phyloP scores from a whole-genome alignment of 1,140 invertebrate genomes.

The Calosoma granatense region DNA sequence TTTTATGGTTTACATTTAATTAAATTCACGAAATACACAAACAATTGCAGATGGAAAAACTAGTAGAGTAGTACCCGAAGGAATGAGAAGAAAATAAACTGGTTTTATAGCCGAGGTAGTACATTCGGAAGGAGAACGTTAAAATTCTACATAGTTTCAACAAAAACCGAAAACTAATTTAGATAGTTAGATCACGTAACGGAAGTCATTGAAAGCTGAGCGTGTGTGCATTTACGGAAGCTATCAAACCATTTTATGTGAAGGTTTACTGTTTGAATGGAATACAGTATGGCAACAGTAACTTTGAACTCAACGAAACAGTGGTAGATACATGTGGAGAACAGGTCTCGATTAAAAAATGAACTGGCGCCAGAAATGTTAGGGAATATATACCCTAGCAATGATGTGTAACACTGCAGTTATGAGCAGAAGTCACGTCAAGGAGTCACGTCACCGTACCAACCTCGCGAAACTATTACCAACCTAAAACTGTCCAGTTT shows the following conservation, averaged over 20 bases:
- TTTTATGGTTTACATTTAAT: too few species aligned
- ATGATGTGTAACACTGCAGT: too few species aligned
- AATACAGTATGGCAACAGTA: background rate
- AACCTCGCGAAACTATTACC: too few species aligned
- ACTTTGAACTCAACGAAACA: background rate
- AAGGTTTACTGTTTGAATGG: background rate
- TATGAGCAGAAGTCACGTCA: too few species aligned
- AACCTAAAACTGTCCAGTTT: too few species aligned
- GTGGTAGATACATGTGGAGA: too few species aligned
- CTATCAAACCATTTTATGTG: background rate
- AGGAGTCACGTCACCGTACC: too few species aligned
- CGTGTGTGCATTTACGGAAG: background rate
- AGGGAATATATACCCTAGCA: background rate
- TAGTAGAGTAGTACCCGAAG: too few species aligned
- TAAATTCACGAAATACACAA: too few species aligned
- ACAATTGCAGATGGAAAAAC: too few species aligned
- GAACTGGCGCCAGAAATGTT: background rate
- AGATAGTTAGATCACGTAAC: background rate
- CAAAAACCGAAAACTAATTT: background rate
- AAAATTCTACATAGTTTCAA: background rate
- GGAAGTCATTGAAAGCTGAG: background rate
- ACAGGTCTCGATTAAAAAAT: background rate
- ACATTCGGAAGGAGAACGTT: background rate
- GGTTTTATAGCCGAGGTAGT: background rate
- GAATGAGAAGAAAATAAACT: background rate